Evolutionary conservation across 2,888 invertebrate genomes (phyloP), one percentile per base, ranked within the genome.

Genomic region (Conistra vaccinii): DNA sequence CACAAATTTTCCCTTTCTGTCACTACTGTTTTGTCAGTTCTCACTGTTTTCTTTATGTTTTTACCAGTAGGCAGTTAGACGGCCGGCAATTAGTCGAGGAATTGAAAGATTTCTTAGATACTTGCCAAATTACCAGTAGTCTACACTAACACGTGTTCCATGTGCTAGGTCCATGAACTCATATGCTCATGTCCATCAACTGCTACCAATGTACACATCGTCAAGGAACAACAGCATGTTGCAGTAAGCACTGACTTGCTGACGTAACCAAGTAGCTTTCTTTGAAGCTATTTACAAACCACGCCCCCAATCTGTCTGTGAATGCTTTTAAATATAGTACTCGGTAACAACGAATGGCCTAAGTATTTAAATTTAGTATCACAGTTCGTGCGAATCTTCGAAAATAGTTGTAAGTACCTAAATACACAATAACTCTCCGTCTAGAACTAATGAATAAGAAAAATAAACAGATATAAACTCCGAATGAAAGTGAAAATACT

Each of bases 401-500:
- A 45, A 81, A 70, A 85, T 82, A 81, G 71, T 60, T 69, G 23
- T 42, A 42, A 14, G 42, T 26, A 48, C 35, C 55, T 57, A n/a
- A 62, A 77, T 60, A 53, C 58, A 51, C 70, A 85, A 69, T 81
- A 55, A 63, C 51, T 42, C 42, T 58, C 32, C 20, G 51, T 57
- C 57, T 70, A n/a, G 63, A 65, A 85, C 32, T 53, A 71, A 65
- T 42, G 39, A 69, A 70, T 69, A 55, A 57, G 61, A 85, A 60
- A 85, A 67, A 82, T 63, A 83, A 86, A 82, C 69, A 73, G 35
- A 61, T 61, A 32, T 23, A 35, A 73, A 70, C 57, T 57, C 39
- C 55, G 57, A 74, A 85, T 68, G 62, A 81, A 81, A 76, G 66
- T 66, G 32, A 70, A 81, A 62, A 81, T 72, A 85, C 77, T 84